Base-by-base conservation (phyloP, 2,888 invertebrate species). In the Aplocera efformata region DNA sequence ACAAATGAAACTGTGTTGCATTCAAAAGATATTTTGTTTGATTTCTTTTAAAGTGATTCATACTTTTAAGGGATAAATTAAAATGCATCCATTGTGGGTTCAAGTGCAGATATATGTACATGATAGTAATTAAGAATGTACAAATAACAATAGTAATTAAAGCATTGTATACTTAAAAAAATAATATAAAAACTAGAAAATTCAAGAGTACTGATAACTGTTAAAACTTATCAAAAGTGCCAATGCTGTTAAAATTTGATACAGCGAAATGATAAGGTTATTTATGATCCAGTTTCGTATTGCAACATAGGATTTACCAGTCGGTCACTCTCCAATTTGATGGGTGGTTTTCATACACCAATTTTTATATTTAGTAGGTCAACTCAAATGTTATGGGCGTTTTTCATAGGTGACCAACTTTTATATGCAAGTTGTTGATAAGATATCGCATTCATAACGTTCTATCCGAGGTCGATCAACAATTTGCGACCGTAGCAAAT, bases 401-500 rank as follows among this genome's bases (percentile, higher is more conserved):
- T 58, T 51, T 53, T 48, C 48, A 58, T 60, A 60, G 56, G 56
- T 69, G 65, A 59, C 56, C 55, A 63, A 52, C 56, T 63, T 70
- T 66, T 63, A 35, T 50, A 55, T 55, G 56, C 53, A 52, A 50
- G 56, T 51, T 45, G 48, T 50, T 65, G 85, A 86, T 85, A 84
- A 85, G 82, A 79, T 79, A 85, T 78, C 76, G 72, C 64, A 72
- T 66, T 66, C 62, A 68, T 67, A 70, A 72, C 69, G 40, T 30
- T 72, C 67, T 56, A 65, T 63, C 60, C 84, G 83, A 85, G 86
- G 86, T 81, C 85, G 76, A 73, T 76, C 72, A 74, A 79, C 82
- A 79, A 82, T 83, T 84, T 74, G 80, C 84, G 72, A 79, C 75
- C 69, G 78, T 72, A 66, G 75, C 77, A 84, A 84, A 81, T 82